Percentiles rank a stretch among this genome's conserved stretches.
Evolutionary conservation across 1,140 invertebrate species (phyloP).

Genomic region (Drosophila prosaltans): DNA sequence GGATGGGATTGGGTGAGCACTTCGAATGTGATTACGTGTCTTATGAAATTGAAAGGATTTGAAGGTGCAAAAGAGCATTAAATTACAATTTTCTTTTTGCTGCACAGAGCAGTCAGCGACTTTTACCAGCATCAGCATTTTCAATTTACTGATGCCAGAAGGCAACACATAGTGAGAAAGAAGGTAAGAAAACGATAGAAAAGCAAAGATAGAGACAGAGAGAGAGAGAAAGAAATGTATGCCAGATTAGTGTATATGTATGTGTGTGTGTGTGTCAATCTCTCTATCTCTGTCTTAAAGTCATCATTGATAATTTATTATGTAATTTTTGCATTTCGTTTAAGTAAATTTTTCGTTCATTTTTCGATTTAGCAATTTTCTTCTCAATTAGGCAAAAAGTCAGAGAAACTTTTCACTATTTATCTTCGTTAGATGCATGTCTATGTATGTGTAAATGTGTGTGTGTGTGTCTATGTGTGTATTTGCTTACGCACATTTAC

Average conservation of each 20-base stretch:
- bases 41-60: constrained; percentile 71
- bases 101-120: constrained; percentile 28
- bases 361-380: constrained; percentile 53
- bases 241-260: constrained; percentile 4
- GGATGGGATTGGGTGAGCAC: constrained; percentile 35
- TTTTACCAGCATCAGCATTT: constrained; percentile 33
- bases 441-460: constrained; percentile 17
- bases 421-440: constrained; percentile 60
- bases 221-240: constrained; percentile 1
- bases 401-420: constrained; percentile 64
- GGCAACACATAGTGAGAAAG: background rate
- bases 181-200: background rate
- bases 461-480: constrained; percentile 4
- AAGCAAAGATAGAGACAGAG: background rate
- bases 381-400: constrained; percentile 67
- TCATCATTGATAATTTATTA: constrained; percentile 50
- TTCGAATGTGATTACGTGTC: constrained; percentile 66
- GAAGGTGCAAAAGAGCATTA: constrained; percentile 74
- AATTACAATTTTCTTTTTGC: constrained; percentile 60
- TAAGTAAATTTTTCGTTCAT: constrained; percentile 53
- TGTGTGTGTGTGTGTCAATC: background rate
- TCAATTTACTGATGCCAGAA: constrained; percentile 16
- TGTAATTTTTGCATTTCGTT: constrained; percentile 67
- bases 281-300: background rate
- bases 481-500: constrained; percentile 43